Conservation (phyloP, 2,888 invertebrate genomes). For the Sphaerophoria rueppellii region DNA sequence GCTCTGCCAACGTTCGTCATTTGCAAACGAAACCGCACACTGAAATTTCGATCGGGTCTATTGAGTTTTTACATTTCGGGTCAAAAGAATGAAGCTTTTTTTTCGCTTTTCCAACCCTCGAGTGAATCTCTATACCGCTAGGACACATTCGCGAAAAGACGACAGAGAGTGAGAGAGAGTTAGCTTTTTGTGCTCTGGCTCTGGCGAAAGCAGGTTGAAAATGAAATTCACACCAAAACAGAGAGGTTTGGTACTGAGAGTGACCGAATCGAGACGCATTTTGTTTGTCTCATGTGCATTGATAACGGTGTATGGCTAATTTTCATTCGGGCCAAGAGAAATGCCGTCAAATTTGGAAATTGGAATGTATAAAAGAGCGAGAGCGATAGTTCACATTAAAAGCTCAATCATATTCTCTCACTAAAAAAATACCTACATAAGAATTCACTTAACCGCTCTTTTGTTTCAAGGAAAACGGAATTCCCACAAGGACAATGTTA, state of each 20-base stretch:
- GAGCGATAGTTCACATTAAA: conserved; percentile 22
- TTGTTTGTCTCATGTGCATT: conserved; percentile 53
- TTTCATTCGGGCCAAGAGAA: not conserved
- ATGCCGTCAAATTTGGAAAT: not conserved
- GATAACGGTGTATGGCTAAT: conserved; percentile 47
- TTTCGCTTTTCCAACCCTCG: conserved; percentile 41
- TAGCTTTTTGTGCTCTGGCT: conserved; percentile 19
- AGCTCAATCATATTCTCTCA: conserved; percentile 50
- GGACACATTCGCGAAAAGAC: conserved; percentile 47
- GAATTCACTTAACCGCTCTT: conserved; percentile 59
- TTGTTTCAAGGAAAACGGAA: conserved; percentile 65
- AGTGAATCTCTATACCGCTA: conserved; percentile 28
- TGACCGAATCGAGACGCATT: conserved; percentile 25
- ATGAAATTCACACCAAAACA: conserved; percentile 65
- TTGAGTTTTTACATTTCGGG: conserved; percentile 70
- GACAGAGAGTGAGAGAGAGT: conserved; percentile 37
- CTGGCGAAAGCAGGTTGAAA: conserved; percentile 51
- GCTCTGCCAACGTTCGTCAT: conserved; percentile 63
- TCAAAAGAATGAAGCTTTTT: conserved; percentile 69
- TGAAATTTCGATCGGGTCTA: conserved; percentile 70
- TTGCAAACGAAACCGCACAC: conserved; percentile 70
- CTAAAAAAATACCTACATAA: conserved; percentile 8
- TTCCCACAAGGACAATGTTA: conserved; percentile 70
- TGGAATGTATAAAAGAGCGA: conserved; percentile 39
- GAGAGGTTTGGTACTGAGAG: conserved; percentile 42